Conservation (phyloP, 92 coral and sea anemone species). For the Heteractis magnifica region DNA sequence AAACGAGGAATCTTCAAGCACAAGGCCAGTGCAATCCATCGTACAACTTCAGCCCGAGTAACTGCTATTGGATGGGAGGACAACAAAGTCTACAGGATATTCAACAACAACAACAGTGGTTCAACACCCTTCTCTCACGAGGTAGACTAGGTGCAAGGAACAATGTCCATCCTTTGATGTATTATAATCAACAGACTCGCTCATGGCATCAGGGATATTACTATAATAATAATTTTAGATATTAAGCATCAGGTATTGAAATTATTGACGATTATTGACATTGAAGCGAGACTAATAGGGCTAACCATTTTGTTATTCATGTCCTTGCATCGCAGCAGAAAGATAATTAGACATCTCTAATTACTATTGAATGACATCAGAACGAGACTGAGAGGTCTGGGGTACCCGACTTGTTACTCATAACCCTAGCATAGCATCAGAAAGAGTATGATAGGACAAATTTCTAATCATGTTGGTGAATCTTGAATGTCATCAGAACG, state of each 20-base stretch:
- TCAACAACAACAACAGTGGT: constrained; percentile 3
- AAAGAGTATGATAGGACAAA: too few relatives aligned
- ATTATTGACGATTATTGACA: background rate
- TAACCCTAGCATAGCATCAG: background rate
- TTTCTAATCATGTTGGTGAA: too few relatives aligned
- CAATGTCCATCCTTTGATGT: background rate
- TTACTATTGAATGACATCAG: background rate
- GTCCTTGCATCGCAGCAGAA: too few relatives aligned
- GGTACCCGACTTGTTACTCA: background rate
- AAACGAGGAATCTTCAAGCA: background rate
- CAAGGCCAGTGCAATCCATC: background rate
- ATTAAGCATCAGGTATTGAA: background rate
- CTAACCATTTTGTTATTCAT: background rate
- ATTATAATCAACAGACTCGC: background rate
- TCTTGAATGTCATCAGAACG: too few relatives aligned
- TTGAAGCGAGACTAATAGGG: background rate
- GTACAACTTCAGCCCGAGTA: background rate
- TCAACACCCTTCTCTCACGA: constrained; percentile 3
- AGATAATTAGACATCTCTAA: too few relatives aligned
- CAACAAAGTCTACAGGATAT: constrained; percentile 5
- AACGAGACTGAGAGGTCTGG: background rate
- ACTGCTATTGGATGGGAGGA: background rate
- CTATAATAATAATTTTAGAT: constrained; percentile 1
- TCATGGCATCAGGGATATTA: constrained; percentile 6
- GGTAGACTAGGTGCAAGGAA: background rate